Percentiles rank a stretch among this genome's conserved stretches.
These are phyloP conservation scores for Puma concolor DNA, from an alignment of 2,113 vertebrate species.

Conservation along the genomic window DNA sequence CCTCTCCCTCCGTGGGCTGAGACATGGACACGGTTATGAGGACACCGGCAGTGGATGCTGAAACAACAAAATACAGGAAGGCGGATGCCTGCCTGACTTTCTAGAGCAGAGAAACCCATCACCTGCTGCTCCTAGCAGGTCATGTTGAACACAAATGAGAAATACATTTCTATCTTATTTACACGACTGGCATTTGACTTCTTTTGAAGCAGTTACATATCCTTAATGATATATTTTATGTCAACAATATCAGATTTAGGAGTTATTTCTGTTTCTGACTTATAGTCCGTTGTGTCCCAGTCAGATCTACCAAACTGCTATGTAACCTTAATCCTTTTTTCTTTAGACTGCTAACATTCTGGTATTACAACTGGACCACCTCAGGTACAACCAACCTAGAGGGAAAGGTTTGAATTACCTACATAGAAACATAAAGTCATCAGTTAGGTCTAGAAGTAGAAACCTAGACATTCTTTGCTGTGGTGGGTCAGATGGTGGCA, in stretches of 20 bases:
- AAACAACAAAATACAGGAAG: neutral
- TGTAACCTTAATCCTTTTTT: neutral
- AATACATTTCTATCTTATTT: neutral
- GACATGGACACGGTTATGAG: neutral
- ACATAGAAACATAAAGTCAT: neutral
- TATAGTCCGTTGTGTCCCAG: neutral
- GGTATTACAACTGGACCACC: neutral
- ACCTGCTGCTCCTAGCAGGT: neutral
- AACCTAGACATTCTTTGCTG: neutral
- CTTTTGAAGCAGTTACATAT: neutral
- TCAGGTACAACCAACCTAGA: neutral
- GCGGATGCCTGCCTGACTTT: neutral
- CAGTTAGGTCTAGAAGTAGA: neutral
- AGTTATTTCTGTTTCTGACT: neutral
- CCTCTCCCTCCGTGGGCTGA: accelerated
- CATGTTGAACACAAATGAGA: neutral
- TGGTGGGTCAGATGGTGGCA: neutral
- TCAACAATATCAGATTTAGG: neutral
- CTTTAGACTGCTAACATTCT: neutral
- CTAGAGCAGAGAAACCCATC: neutral
- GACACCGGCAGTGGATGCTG: accelerated
- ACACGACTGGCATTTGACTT: neutral
- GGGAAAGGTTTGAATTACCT: neutral
- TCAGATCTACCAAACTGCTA: neutral
- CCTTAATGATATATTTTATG: neutral